phyloP scores from a whole-genome alignment of 2,888 invertebrate species.

The Mamestra brassicae region DNA sequence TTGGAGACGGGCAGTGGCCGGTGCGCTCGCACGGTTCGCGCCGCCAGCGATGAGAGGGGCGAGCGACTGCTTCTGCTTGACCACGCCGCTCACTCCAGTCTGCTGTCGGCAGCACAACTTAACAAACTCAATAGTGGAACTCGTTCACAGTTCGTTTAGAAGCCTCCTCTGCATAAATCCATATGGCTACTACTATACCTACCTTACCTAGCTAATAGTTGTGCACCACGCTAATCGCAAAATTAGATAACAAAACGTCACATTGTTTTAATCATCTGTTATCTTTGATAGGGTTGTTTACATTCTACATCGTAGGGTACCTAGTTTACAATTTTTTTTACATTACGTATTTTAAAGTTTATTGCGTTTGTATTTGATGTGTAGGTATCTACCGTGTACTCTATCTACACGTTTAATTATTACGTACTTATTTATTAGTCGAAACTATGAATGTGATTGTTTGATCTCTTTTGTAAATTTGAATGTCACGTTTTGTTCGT shows the following conservation, averaged over 20 bases:
- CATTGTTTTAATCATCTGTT: slow-evolving; percentile 31
- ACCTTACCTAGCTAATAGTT: slow-evolving; percentile 48
- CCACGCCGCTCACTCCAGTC: slow-evolving; percentile 86
- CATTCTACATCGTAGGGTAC: slow-evolving; percentile 34
- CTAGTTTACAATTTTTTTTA: slow-evolving; percentile 43
- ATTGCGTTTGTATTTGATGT: slow-evolving; percentile 23
- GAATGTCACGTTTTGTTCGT: slow-evolving; percentile 25
- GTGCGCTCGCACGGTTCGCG: slow-evolving; percentile 72
- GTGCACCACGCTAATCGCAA: slow-evolving; percentile 51
- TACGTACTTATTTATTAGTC: slow-evolving; percentile 15
- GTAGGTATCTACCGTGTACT: neutral
- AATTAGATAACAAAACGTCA: slow-evolving; percentile 36
- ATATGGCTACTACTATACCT: slow-evolving; percentile 46
- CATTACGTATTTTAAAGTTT: slow-evolving; percentile 24
- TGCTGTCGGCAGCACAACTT: slow-evolving; percentile 86
- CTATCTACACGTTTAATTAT: slow-evolving; percentile 9
- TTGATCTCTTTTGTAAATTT: slow-evolving; percentile 35
- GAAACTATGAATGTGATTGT: slow-evolving; percentile 15
- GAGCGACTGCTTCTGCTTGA: slow-evolving; percentile 84
- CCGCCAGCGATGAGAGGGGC: slow-evolving; percentile 81
- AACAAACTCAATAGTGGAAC: slow-evolving; percentile 85
- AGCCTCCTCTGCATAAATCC: slow-evolving; percentile 39
- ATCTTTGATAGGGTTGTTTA: slow-evolving; percentile 38
- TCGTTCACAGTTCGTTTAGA: slow-evolving; percentile 85
- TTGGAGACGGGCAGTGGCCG: slow-evolving; percentile 80